These are phyloP conservation scores for Epirrita christyi DNA, from an alignment of 2,888 invertebrate genomes.

Conservation along the genomic window DNA sequence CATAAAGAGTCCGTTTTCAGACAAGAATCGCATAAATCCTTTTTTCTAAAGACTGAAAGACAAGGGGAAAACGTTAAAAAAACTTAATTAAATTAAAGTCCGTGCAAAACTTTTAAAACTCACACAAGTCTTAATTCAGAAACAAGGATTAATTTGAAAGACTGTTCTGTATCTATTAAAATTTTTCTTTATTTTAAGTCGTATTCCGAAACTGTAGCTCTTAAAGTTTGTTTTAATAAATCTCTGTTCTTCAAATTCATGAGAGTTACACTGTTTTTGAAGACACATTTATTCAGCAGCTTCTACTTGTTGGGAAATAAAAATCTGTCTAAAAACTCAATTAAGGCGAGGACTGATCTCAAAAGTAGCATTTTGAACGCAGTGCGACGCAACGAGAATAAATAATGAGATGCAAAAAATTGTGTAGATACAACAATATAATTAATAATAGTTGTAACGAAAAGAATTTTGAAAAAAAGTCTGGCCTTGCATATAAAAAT, in stretches of 20 bases:
- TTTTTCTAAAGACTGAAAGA: slow-evolving; percentile 8
- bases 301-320: background rate
- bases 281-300: background rate
- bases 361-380: no score
- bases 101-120: slow-evolving; percentile 14
- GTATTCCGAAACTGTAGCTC: slow-evolving; percentile 7
- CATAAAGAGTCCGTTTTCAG: background rate
- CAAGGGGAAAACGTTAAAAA: background rate
- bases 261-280: background rate
- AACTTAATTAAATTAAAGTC: slow-evolving; percentile 12
- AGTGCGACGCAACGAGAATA: no score
- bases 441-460: no score
- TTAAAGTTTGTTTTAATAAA: slow-evolving; percentile 8
- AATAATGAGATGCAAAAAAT: no score
- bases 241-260: slow-evolving; percentile 3
- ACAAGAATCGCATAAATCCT: slow-evolving; percentile 11
- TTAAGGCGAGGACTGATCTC: no score
- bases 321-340: background rate
- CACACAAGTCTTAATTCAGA: slow-evolving; percentile 19
- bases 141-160: slow-evolving; percentile 25
- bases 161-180: slow-evolving; percentile 18
- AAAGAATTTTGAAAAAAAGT: no score
- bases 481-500: no score
- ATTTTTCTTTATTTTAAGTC: slow-evolving; percentile 14
- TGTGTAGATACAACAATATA: no score